These are phyloP conservation scores for Ostrea denselamellosa DNA, from an alignment of 1,140 invertebrate genomes.

Conservation along the genomic window DNA sequence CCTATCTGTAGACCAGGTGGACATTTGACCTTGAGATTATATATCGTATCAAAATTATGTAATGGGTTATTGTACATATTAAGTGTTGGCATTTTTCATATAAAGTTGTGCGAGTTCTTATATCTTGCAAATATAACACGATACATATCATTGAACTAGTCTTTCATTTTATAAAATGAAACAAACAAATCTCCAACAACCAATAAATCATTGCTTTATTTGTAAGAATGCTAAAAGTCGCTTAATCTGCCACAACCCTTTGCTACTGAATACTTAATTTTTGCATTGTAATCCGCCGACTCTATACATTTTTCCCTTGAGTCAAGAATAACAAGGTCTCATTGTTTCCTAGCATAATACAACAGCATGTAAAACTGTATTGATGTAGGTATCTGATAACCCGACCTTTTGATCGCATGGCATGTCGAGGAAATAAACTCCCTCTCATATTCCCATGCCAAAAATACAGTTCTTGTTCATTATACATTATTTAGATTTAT, in stretches of 20 bases:
- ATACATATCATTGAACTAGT: neutral
- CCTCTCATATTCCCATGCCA: slow-evolving; percentile 30
- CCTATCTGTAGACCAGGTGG: neutral
- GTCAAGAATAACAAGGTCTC: slow-evolving; percentile 4
- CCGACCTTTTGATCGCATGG: slow-evolving; percentile 35
- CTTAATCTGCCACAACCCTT: neutral
- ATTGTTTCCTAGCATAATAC: slow-evolving; percentile 16
- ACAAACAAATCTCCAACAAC: too few relatives aligned
- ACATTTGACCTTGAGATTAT: neutral
- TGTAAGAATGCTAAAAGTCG: neutral
- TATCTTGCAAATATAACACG: neutral
- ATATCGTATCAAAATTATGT: slow-evolving; percentile 37
- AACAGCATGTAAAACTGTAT: slow-evolving; percentile 26
- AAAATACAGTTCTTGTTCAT: slow-evolving; percentile 15
- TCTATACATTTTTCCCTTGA: neutral
- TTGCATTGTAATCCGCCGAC: slow-evolving; percentile 31
- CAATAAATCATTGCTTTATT: too few relatives aligned
- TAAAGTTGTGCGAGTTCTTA: neutral
- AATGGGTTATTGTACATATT: slow-evolving; percentile 1
- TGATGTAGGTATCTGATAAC: slow-evolving; percentile 21
- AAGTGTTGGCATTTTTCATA: neutral
- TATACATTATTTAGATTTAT: slow-evolving; percentile 32
- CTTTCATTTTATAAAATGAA: neutral
- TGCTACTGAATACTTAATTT: neutral
- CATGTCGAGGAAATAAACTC: neutral